Evolutionary conservation across 2,113 vertebrate species (phyloP).

Genomic region (Hypocryptadius cinnamomeus): DNA sequence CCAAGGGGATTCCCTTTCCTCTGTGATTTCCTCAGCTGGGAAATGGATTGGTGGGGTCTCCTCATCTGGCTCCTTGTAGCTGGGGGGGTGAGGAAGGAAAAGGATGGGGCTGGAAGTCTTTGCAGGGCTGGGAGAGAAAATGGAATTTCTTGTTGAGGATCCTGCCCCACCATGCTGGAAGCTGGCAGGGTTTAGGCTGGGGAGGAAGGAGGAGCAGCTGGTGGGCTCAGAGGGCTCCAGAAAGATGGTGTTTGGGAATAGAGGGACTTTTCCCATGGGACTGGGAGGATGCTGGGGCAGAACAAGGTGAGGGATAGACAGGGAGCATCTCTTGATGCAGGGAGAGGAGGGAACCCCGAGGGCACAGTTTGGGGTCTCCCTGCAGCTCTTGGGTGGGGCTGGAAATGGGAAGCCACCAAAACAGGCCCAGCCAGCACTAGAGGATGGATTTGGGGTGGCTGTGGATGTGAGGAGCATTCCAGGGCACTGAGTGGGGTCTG

Average conservation of each 20-base stretch:
- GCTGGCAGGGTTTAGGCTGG: neutral
- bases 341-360: neutral
- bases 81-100: neutral
- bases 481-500: neutral
- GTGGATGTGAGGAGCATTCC: neutral
- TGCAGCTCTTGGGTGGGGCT: neutral
- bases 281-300: neutral
- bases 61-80: neutral
- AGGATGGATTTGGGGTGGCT: neutral
- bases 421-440: neutral
- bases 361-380: neutral
- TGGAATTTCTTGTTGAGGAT: neutral
- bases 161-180: fast-evolving
- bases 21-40: neutral
- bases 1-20: fast-evolving
- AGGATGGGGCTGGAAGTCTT: neutral
- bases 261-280: neutral
- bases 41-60: neutral
- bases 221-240: neutral
- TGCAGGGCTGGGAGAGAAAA: neutral
- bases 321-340: neutral
- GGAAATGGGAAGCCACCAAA: neutral
- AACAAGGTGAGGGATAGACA: neutral
- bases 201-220: neutral
- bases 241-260: neutral